These are phyloP conservation scores for Chaitophorus viminalis DNA, from an alignment of 2,888 invertebrate genomes.

Conservation along the genomic window DNA sequence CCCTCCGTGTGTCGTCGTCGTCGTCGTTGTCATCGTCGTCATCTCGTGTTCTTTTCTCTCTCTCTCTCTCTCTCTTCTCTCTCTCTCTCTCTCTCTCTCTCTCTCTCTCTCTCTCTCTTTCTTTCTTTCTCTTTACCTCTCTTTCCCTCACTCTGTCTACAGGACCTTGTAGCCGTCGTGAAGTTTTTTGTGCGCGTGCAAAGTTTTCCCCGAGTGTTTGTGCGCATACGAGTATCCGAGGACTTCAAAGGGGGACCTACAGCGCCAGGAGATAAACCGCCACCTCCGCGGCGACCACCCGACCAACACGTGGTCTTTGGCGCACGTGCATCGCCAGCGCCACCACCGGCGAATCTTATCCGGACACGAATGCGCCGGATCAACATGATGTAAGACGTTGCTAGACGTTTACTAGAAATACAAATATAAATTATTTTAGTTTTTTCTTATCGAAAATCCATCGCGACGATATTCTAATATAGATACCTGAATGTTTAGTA, in stretches of 20 bases:
- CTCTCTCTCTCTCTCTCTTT: background rate
- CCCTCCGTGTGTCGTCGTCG: constrained; percentile 9
- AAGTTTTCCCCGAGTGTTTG: background rate
- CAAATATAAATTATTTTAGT: too few relatives aligned
- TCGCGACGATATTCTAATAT: too few relatives aligned
- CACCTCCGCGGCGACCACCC: constrained; percentile 13
- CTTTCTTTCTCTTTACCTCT: background rate
- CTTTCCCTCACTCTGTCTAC: background rate
- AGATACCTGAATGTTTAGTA: too few relatives aligned
- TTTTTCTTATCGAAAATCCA: too few relatives aligned
- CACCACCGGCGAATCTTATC: constrained; percentile 62
- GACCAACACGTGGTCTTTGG: constrained; percentile 48
- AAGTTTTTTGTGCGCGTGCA: background rate
- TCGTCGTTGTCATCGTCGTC: background rate
- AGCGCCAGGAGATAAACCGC: background rate
- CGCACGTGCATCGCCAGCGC: constrained; percentile 63
- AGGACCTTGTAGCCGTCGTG: background rate
- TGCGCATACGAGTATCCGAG: background rate
- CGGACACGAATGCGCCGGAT: background rate
- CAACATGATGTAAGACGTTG: background rate
- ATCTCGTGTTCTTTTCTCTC: background rate
- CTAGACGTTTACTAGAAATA: too few relatives aligned
- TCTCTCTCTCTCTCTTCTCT: background rate
- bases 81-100: background rate
- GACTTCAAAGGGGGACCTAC: background rate